phyloP scores from a whole-genome alignment of 1,140 invertebrate species.

The Chrysopa pallens region DNA sequence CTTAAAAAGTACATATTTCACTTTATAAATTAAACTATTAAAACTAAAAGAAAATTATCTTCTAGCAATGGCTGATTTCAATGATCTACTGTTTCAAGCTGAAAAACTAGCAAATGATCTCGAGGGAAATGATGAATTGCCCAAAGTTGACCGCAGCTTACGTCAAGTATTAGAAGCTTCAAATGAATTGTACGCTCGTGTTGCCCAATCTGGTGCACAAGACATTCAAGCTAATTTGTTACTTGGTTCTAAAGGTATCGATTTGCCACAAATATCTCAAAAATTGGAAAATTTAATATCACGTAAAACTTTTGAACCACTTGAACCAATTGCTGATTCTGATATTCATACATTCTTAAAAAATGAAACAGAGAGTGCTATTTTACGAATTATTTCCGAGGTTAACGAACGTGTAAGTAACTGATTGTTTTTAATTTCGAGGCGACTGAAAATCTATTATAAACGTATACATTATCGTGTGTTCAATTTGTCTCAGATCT shows the following conservation, averaged over 20 bases:
- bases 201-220: conserved; percentile 64
- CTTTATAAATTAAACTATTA: too few relatives aligned
- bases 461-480: too few relatives aligned
- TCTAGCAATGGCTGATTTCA: conserved; percentile 39
- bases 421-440: neutral
- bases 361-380: conserved; percentile 89
- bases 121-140: conserved; percentile 62
- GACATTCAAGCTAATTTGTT: conserved; percentile 92
- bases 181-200: conserved; percentile 69
- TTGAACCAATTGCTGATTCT: conserved; percentile 75
- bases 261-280: conserved; percentile 79
- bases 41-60: neutral
- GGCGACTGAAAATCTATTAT: too few relatives aligned
- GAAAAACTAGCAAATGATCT: conserved; percentile 79
- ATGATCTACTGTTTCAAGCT: conserved; percentile 73
- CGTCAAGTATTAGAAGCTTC: conserved; percentile 83
- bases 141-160: conserved; percentile 76
- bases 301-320: conserved; percentile 66
- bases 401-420: conserved; percentile 58
- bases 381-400: conserved; percentile 79
- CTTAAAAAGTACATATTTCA: too few relatives aligned
- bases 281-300: conserved; percentile 77
- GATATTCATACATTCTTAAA: conserved; percentile 77
- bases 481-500: too few relatives aligned
- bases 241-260: conserved; percentile 79